Base-by-base conservation (phyloP, 2,797 vertebrate species). In the Phrynocephalus forsythii region DNA sequence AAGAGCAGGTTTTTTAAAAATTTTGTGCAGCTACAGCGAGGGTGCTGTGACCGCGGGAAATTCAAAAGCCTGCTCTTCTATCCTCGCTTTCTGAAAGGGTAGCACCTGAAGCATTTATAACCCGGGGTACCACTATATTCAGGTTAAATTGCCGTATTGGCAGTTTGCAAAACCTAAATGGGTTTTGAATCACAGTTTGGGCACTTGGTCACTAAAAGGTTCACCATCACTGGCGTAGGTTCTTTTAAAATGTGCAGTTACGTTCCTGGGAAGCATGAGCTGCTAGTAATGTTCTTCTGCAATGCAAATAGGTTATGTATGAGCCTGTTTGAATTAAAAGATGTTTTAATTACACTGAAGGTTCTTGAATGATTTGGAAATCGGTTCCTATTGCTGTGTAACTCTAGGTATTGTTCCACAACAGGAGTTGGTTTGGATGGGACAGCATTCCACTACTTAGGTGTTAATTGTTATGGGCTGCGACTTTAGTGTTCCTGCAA, bases 241-340 rank as follows among this genome's bases (percentile, higher is more conserved):
- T 89, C 50, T 89, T 26, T 75, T n/a, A 50, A 90, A 68, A 18
- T 77, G 22, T 85, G 69, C 13, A 3, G 3, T 38, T 33, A 52
- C 33, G 24, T 16, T n/a, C 44, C 6, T 7, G 48, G 9, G 82
- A 87, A 52, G 80, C 87, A 16, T 10, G 63, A 33, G 24, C 38
- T 2, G 69, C 80, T 22, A 28, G 13, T 71, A 22, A 8, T 44
- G 86, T 0, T 0, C 68, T 75, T 2, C 66, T 1, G 28, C 77
- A 22, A 3, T 0, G 20, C 82, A 6, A 33, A 22, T 28, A 15
- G 83, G 83, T 85, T 86, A 79, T 0, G 28, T 78, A 82, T 85
- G 73, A 88, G 83, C 77, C 68, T 73, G 0, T 16, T 16, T 84
- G 87, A 87, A 76, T 82, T 87, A 72, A 82, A 79, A 82, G 86